phyloP scores from a whole-genome alignment of 2,113 vertebrate genomes.

The Oncorhynchus kisutch region DNA sequence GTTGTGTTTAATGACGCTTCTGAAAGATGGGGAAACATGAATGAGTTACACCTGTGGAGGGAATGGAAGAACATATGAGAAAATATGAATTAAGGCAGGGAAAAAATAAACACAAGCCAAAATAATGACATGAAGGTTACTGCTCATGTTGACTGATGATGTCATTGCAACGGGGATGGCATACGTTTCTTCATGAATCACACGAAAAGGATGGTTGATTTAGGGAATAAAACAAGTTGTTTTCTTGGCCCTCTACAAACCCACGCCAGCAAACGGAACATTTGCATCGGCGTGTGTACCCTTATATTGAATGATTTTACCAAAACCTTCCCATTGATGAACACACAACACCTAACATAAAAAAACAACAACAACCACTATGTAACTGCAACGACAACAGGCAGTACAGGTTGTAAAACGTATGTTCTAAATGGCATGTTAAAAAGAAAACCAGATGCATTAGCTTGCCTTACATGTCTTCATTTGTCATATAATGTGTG shows the following conservation, averaged over 20 bases:
- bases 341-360: not conserved
- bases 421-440: constrained; percentile 10
- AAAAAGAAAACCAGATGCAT: constrained; percentile 34
- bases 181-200: too few species aligned
- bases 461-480: constrained; percentile 53
- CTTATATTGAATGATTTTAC: not conserved
- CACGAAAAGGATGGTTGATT: too few species aligned
- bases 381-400: not conserved
- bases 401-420: not conserved
- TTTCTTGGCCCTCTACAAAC: too few species aligned
- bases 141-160: too few species aligned
- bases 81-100: not conserved
- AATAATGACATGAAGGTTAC: too few species aligned
- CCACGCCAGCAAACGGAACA: too few species aligned
- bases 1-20: constrained; percentile 41
- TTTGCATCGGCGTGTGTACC: not conserved
- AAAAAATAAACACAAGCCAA: not conserved
- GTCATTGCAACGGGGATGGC: too few species aligned
- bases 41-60: not conserved
- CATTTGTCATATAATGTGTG: constrained; percentile 42
- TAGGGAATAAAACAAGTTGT: too few species aligned
- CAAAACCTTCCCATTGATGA: not conserved
- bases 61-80: not conserved
- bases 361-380: constrained; percentile 31
- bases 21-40: constrained; percentile 14